Conservation (phyloP, 2,797 vertebrate genomes). For the Melanogrammus aeglefinus region DNA sequence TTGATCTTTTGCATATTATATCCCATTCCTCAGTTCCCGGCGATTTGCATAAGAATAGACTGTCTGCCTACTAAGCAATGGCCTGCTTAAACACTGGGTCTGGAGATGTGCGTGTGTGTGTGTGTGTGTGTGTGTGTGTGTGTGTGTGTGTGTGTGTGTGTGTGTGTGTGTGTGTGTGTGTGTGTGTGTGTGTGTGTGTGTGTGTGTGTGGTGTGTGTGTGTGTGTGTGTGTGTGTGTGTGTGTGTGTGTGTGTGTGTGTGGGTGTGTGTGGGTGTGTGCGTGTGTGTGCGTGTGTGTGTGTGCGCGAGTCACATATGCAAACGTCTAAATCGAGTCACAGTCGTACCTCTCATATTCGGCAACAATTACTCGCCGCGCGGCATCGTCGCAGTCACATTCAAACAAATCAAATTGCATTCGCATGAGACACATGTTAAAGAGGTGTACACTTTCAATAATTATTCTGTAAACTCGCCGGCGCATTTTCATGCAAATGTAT, state of each 20-base stretch:
- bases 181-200: conserved; percentile 5
- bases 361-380: conserved; percentile 75
- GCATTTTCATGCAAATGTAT: conserved; percentile 95
- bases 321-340: conserved; percentile 71
- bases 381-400: conserved; percentile 78
- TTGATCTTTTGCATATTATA: conserved; percentile 78
- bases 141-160: conserved; percentile 5
- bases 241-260: conserved; percentile 8
- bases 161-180: no score
- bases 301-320: conserved; percentile 62
- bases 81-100: conserved; percentile 71
- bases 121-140: conserved; percentile 3
- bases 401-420: conserved; percentile 94
- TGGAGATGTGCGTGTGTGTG: background rate
- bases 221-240: conserved; percentile 7
- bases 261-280: no score
- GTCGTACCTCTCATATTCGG: conserved; percentile 73
- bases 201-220: conserved; percentile 8
- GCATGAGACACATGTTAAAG: conserved; percentile 97
- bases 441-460: conserved; percentile 98
- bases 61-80: conserved; percentile 72
- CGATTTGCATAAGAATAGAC: conserved; percentile 79
- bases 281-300: conserved; percentile 8
- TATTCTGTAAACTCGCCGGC: conserved; percentile 86
- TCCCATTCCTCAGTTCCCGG: conserved; percentile 54